These are phyloP conservation scores for Sarcophilus harrisii DNA, from an alignment of 2,797 vertebrate species.

Conservation along the genomic window DNA sequence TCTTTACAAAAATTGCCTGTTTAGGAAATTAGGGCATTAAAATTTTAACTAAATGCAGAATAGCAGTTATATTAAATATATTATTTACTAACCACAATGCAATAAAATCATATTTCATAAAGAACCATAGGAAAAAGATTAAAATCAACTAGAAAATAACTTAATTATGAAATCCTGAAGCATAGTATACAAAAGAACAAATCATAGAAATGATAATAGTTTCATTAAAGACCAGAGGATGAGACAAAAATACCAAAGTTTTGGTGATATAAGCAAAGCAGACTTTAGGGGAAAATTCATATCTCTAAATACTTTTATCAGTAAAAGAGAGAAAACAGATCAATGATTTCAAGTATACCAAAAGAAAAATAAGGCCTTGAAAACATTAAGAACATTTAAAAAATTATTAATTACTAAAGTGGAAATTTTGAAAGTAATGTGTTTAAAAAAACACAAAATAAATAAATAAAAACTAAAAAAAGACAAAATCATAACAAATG, in stretches of 20 bases:
- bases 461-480: too few species aligned
- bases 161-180: background rate
- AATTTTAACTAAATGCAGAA: background rate
- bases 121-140: background rate
- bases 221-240: background rate
- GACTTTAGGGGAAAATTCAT: background rate
- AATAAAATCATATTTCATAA: background rate
- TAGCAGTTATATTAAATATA: background rate
- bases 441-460: too few species aligned
- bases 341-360: background rate
- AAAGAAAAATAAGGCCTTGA: background rate
- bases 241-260: background rate
- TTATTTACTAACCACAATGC: background rate
- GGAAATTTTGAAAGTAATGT: background rate
- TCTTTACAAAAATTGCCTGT: background rate
- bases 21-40: background rate
- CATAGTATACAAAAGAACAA: background rate
- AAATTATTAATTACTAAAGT: background rate
- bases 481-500: background rate
- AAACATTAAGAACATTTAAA: background rate
- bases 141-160: background rate
- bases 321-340: background rate
- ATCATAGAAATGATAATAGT: background rate
- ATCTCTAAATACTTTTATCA: background rate
- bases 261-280: background rate